Evolutionary conservation across 2,797 vertebrate species (phyloP), one percentile per base, ranked within the genome.

Genomic region (Scomberomorus guttatus): DNA sequence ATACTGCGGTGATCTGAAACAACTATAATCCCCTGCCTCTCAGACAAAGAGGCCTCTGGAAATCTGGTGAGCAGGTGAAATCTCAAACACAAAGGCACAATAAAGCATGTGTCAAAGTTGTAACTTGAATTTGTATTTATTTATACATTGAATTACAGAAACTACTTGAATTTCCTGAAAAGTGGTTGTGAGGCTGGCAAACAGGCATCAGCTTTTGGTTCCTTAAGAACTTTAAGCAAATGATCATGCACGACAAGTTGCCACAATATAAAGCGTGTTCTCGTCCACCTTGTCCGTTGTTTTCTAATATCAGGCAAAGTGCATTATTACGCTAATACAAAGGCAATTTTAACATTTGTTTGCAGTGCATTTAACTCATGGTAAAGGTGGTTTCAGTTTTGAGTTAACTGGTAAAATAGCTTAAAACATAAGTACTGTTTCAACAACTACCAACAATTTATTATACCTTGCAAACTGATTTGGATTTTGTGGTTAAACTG

Each of bases 1-100:
- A 55, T 82, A 72, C 89, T 79, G 84, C 77, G 34, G 83, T 79
- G 86, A 90, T 87, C 76, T 81, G 77, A 90, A 81, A 81, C 91
- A 87, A 84, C 65, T 74, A 69, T 84, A 82, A 89, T 81, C 84
- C 87, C 83, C 65, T 56, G 46, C 61, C 68, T 81, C 59, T 81
- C 56, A 57, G 87, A 77, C 63, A 5, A 79, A 82, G 61, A 75
- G 80, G 77, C 34, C 58, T 60, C 42, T 51, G 74, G 56, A 60
- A 74, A 75, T 59, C 77, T 64, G 81, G 68, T 34, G 75, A 83
- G 81, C 55, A 75, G 84, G 76, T 81, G 66, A 85, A 51, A 81
- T 56, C 72, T 79, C 59, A 75, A 77, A 81, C 76, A 73, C 55
- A 74, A 75, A 72, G 65, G 73, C 61, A 64, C 63, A 67, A 37